phyloP scores from a whole-genome alignment of 2,797 vertebrate species.

The Labroides dimidiatus region DNA sequence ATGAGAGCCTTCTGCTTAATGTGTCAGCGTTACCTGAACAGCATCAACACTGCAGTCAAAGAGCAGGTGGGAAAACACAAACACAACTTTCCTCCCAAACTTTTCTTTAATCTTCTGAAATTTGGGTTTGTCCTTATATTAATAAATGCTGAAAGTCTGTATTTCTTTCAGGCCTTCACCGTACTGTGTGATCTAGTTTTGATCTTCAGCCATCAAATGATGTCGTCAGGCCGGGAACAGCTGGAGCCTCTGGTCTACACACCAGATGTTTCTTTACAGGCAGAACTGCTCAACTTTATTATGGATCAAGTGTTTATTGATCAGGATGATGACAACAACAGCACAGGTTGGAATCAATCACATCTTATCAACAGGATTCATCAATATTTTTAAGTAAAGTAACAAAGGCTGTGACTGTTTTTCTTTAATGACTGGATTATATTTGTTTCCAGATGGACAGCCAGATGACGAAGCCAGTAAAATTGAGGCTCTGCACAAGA shows the following conservation, averaged over 20 bases:
- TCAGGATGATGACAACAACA: slow-evolving; percentile 92
- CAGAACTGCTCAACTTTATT: slow-evolving; percentile 95
- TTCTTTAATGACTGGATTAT: neutral
- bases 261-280: slow-evolving; percentile 93
- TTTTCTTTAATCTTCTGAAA: neutral
- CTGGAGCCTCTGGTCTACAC: slow-evolving; percentile 93
- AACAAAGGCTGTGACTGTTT: neutral
- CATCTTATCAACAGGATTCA: neutral
- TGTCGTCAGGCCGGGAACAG: slow-evolving; percentile 92
- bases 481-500: slow-evolving; percentile 97
- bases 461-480: slow-evolving; percentile 97
- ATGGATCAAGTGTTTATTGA: slow-evolving; percentile 97
- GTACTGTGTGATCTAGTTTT: slow-evolving; percentile 93
- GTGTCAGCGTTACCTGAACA: slow-evolving; percentile 95
- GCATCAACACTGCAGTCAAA: slow-evolving; percentile 94
- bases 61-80: slow-evolving; percentile 88
- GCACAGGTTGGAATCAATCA: slow-evolving; percentile 83
- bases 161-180: slow-evolving; percentile 90
- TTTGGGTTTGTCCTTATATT: neutral
- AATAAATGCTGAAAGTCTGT: slow-evolving; percentile 11
- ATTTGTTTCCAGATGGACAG: slow-evolving; percentile 87
- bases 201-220: slow-evolving; percentile 98
- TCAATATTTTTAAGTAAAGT: neutral
- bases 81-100: neutral
- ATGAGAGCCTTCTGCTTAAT: slow-evolving; percentile 96